Conservation (phyloP, 2,888 invertebrate genomes). For the Agrochola lychnidis region DNA sequence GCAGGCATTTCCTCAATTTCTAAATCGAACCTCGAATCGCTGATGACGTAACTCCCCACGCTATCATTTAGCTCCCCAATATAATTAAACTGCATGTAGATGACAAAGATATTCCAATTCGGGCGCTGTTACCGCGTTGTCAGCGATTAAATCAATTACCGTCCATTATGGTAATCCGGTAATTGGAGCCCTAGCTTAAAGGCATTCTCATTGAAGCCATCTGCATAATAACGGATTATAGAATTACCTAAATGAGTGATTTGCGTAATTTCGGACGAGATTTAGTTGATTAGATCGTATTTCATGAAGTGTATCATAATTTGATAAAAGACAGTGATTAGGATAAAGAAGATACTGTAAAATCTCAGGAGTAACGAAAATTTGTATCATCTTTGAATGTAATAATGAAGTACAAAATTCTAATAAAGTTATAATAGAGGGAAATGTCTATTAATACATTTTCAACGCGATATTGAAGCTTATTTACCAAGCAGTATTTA, state of each 20-base stretch:
- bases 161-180: conserved; percentile 65
- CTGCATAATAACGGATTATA: conserved; percentile 63
- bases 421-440: neutral
- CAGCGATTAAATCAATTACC: conserved; percentile 67
- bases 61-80: conserved; percentile 23
- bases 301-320: conserved; percentile 12
- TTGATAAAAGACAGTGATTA: conserved; percentile 6
- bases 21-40: neutral
- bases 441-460: conserved; percentile 14
- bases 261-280: conserved; percentile 17
- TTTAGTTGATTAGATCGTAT: conserved; percentile 27
- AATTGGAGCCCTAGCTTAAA: conserved; percentile 57
- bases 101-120: conserved; percentile 58
- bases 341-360: neutral
- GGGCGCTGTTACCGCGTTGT: conserved; percentile 52
- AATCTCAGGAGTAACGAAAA: neutral
- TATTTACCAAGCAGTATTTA: conserved; percentile 28
- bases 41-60: neutral
- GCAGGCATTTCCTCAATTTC: neutral
- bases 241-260: conserved; percentile 49
- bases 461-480: neutral
- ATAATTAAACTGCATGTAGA: conserved; percentile 53
- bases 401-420: conserved; percentile 8
- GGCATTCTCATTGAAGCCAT: conserved; percentile 50
- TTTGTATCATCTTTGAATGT: neutral